A percentile compares a stretch with the other conserved stretches of the same genome.
These are phyloP conservation scores for Cheilosia scutellata DNA, from an alignment of 2,888 invertebrate species.

Conservation along the genomic window DNA sequence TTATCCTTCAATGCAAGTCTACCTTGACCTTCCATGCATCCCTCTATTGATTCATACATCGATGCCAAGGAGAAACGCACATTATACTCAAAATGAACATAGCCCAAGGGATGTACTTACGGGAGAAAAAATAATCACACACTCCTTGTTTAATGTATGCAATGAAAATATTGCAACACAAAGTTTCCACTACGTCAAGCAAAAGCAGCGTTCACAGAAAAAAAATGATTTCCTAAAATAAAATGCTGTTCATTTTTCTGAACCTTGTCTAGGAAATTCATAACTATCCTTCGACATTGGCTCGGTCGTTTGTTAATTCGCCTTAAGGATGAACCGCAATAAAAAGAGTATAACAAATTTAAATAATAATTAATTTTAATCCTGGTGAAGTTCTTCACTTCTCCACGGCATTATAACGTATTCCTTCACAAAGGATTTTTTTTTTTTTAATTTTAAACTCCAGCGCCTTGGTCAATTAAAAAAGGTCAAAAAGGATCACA, in stretches of 20 bases:
- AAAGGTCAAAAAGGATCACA: conserved; percentile 1
- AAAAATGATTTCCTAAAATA: no score
- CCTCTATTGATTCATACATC: neutral
- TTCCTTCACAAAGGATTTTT: neutral
- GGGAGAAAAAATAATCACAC: neutral
- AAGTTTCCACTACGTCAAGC: neutral
- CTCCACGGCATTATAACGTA: neutral
- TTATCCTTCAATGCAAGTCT: no score
- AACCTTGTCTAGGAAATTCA: no score
- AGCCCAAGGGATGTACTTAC: neutral
- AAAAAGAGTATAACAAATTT: no score
- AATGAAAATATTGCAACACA: conserved; percentile 1
- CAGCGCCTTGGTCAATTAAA: neutral
- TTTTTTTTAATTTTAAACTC: no score
- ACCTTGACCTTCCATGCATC: neutral
- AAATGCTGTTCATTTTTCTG: no score
- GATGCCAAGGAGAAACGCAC: neutral
- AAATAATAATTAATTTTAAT: no score
- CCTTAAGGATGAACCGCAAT: no score
- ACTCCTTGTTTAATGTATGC: neutral
- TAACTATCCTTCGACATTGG: no score
- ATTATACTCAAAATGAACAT: neutral
- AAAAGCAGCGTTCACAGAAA: neutral
- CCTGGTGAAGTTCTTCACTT: neutral
- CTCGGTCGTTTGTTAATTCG: no score